Evolutionary conservation across 2,888 invertebrate genomes (phyloP).

Genomic region (Encarsia formosa): DNA sequence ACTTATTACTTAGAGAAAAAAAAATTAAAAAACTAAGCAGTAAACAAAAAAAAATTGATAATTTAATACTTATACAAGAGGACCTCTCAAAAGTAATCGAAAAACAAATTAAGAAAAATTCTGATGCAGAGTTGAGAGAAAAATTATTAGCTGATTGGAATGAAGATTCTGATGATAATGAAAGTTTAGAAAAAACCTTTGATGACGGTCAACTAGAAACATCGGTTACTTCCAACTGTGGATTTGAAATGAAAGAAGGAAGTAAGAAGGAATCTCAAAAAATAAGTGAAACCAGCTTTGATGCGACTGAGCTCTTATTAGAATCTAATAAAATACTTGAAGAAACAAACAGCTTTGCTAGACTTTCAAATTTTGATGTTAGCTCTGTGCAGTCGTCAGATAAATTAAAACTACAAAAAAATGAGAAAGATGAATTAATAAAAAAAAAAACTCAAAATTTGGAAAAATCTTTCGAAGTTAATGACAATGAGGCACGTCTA

Average conservation of each 20-base stretch:
- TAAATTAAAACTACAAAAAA: neutral
- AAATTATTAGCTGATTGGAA: constrained; percentile 76
- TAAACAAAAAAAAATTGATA: constrained; percentile 47
- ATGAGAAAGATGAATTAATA: neutral
- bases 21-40: constrained; percentile 44
- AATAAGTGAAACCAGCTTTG: constrained; percentile 31
- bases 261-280: constrained; percentile 13
- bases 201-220: neutral
- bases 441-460: neutral
- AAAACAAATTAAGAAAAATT: constrained; percentile 50
- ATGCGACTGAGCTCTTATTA: constrained; percentile 39
- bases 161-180: constrained; percentile 58
- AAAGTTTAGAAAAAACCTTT: constrained; percentile 32
- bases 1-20: constrained; percentile 31
- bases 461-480: constrained; percentile 30
- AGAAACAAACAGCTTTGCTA: constrained; percentile 44
- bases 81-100: constrained; percentile 42
- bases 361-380: no score
- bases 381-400: neutral
- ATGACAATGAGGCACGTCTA: constrained; percentile 54
- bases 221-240: no score
- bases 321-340: constrained; percentile 42
- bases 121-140: constrained; percentile 63
- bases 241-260: no score
- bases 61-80: constrained; percentile 41